Base-by-base conservation (phyloP, 1,140 invertebrate species). In the Nylanderia fulva region DNA sequence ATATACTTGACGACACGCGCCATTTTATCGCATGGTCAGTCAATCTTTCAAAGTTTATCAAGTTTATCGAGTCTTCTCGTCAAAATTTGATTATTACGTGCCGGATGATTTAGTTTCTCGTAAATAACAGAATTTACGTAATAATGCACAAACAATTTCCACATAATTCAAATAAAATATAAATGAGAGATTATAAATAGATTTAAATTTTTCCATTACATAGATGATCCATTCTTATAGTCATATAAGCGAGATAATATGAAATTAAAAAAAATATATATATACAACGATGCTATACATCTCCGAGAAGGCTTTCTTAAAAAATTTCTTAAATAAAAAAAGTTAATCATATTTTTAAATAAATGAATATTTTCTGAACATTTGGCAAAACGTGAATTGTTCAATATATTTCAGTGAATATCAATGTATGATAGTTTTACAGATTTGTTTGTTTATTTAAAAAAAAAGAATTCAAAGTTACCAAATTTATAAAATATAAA, bases 81-180 rank as follows among this genome's bases (percentile, higher is more conserved):
- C 13, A 0, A 18, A 45, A 77, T 54, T 77, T 7, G 76, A 56
- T 68, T 56, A 54, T 29, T 15, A 48, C 4, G 13, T 52, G 24
- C 5, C 24, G 8, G 27, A 13, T 52, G 8, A 36, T 68, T 63
- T 63, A 33, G 13, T 33, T 24, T 6, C 45, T 11, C 45, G 45
- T 48, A 77, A 79, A 68, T 79, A 79, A 54, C 76, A 79, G 18
- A 52, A 79, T 68, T 79, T 27, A 54, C 5, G 15, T 45, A 36
- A 66, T 79, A 66, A 66, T 21, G 9, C n/a, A 66, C 27, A 42
- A 33, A 1, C n/a, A 36, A 66, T 54, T 24, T 66, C 29, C 6
- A 66, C 45, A 54, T 4, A 79, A 11, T 4, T 8, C 52, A 18
- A 54, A 54, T 33, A 36, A 36, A 42, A 60, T 11, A 8, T 42